Evolutionary conservation across 2,113 vertebrate species (phyloP), one percentile per base, ranked within the genome.

Genomic region (Gymnarchus niloticus): DNA sequence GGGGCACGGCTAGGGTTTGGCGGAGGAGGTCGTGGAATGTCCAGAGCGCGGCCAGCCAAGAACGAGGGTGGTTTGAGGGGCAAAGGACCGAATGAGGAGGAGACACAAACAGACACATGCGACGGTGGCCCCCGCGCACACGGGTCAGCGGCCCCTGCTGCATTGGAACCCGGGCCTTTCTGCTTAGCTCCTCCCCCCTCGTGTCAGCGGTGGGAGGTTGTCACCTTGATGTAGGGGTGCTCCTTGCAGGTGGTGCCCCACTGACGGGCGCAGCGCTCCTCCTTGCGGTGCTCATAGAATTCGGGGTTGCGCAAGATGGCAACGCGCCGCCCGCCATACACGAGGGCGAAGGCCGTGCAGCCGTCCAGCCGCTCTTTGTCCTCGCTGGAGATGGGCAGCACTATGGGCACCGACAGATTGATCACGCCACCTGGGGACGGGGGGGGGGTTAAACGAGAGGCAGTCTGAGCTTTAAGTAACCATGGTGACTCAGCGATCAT

Each of bases 221-320:
- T 86, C 83, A 98, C 98, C 97, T 99, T 99, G 90, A 99, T 99
- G 88, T 99, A 98, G 0, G 98, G 98, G 88, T 99, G 98, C 10
- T 96, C 97, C 89, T 96, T 98, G 94, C 97, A 99, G 0, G 95
- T 97, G 0, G 98, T 99, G 56, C 98, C 98, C 98, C 98, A 99
- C 65, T 99, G 97, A 56, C 98, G 93, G 59, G 98, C 97, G 85
- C 97, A 99, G 37, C 98, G 97, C 41, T 99, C 98, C 87, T 99
- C 98, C 86, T 99, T 99, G 89, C 97, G 93, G 88, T 99, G 98
- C 85, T 97, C 96, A 0, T 96, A 99, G 90, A 99, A 99, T 86
- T 99, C 98, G 0, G 97, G 98, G 87, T 99, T 98, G 37, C 98
- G 97, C 2, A 99, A 96, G 88, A 99, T 98, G 85, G 98, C 98